Base-by-base conservation (phyloP, 2,113 vertebrate species). In the Symphodus melops region DNA sequence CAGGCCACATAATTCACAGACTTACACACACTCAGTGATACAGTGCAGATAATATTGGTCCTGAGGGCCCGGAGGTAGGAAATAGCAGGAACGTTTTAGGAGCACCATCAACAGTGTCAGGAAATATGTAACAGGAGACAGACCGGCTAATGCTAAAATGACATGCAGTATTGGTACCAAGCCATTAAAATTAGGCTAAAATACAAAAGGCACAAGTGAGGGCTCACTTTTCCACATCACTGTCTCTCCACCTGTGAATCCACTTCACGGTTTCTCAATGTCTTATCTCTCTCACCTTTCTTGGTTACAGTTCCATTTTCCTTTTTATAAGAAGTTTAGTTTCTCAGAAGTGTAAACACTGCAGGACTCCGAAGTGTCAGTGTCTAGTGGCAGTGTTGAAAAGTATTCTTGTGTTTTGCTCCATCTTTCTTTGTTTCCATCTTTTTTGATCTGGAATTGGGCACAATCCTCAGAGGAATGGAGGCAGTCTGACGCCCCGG, bases 11-110 rank as follows among this genome's bases (percentile, higher is more conserved):
- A 36, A 68, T 42, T 72, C 56, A 55, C 37, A 71, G 36, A 78
- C 41, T 72, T 8, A 84, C 53, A 66, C 9, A 2, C 37, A 61
- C 68, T 56, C 68, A 60, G 66, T 12, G 76, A 82, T 81, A 82
- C 79, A 86, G 66, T 77, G 82, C 65, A 74, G 76, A 69, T 87
- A 55, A 79, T 57, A 52, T 76, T 83, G 81, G 86, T 89, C 90
- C 91, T 92, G 92, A 91, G 88, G 89, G 84, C 84, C 71, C 72
- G 71, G 91, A 92, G 92, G 91, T 93, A 92, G 91, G 81, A 83
- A 86, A 74, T n/a, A 83, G 73, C 64, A 75, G 63, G 56, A 74
- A 39, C 0, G 82, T 68, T 79, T 81, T 52, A 76, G 71, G 63
- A 82, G 70, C 70, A 86, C 64, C 64, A 72, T 74, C 66, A 67